Conservation (phyloP, 2,797 vertebrate species). For the Ctenopoma multispine region DNA sequence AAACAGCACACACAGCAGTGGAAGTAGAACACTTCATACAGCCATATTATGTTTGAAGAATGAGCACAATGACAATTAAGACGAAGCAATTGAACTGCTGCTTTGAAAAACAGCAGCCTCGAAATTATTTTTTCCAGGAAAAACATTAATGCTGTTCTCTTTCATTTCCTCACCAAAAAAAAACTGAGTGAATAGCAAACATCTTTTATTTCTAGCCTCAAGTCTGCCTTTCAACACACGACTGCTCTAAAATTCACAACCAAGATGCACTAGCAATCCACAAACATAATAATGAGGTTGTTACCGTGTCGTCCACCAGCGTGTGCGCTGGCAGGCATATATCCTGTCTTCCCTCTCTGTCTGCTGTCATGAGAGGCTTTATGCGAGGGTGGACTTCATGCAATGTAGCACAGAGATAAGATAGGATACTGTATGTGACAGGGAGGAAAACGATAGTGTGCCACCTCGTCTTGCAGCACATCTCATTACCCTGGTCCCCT, state of each 20-base stretch:
- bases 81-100: neutral
- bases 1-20: neutral
- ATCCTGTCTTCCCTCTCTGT: slow-evolving; percentile 36
- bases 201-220: slow-evolving; percentile 5
- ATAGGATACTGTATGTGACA: slow-evolving; percentile 51
- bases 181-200: slow-evolving; percentile 4
- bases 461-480: slow-evolving; percentile 54
- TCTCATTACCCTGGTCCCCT: slow-evolving; percentile 70
- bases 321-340: slow-evolving; percentile 23
- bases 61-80: neutral
- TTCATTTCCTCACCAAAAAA: slow-evolving; percentile 29
- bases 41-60: slow-evolving; percentile 2
- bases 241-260: neutral
- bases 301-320: slow-evolving; percentile 5
- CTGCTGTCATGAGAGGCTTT: slow-evolving; percentile 43
- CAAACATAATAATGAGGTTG: slow-evolving; percentile 39
- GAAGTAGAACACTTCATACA: neutral
- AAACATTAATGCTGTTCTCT: slow-evolving; percentile 1
- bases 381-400: slow-evolving; percentile 36
- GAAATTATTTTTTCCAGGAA: neutral
- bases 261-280: neutral
- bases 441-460: slow-evolving; percentile 41
- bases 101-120: neutral
- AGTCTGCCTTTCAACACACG: slow-evolving; percentile 11
- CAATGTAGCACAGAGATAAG: slow-evolving; percentile 40